A percentile compares a stretch with the other conserved stretches of the same genome.
phyloP scores from a whole-genome alignment of 2,888 invertebrate species.

The Tridacna gigas region DNA sequence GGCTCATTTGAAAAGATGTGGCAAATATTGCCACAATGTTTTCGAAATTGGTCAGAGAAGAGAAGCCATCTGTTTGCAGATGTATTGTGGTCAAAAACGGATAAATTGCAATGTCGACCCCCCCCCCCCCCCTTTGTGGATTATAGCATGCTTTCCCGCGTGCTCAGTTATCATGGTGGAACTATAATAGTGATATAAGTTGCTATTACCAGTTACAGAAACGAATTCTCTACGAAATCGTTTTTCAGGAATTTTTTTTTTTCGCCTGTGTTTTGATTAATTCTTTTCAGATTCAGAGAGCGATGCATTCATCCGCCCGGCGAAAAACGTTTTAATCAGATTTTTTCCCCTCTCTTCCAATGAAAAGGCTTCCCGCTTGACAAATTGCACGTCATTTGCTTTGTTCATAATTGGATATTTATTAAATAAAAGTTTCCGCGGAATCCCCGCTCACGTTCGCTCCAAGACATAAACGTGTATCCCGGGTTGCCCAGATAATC shows the following conservation, averaged over 20 bases:
- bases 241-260: background rate
- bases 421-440: constrained; percentile 76
- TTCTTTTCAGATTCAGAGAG: constrained; percentile 23
- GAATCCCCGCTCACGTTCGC: constrained; percentile 52
- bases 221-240: no score
- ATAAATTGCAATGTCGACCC: no score
- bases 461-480: constrained; percentile 23
- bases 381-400: constrained; percentile 78
- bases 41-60: no score
- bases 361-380: constrained; percentile 70
- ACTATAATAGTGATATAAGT: no score
- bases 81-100: no score
- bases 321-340: constrained; percentile 59
- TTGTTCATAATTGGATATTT: constrained; percentile 78
- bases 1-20: no score
- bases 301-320: constrained; percentile 56
- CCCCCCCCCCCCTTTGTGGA: no score
- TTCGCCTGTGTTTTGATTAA: constrained; percentile 18
- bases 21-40: no score
- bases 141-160: no score
- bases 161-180: no score
- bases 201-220: no score
- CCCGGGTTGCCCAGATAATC: constrained; percentile 12
- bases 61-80: no score
- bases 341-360: constrained; percentile 36